phyloP scores from a whole-genome alignment of 23 tunicate species.

The Phallusia fumigata region DNA sequence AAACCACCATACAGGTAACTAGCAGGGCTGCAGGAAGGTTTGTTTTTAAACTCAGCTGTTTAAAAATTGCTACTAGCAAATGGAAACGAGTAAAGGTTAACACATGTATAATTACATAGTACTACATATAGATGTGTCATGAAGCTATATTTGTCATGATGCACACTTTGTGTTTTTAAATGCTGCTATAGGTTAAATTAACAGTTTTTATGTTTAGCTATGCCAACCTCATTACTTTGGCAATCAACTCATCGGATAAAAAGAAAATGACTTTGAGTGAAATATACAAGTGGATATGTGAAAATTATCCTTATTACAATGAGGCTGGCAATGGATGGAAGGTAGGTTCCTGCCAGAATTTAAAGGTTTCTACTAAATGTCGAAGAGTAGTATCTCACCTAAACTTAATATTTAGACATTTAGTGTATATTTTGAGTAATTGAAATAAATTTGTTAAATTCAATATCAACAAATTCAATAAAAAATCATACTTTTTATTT shows the following conservation, averaged over 20 bases:
- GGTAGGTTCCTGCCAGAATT: constrained; percentile 37
- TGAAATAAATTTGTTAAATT: too few species aligned
- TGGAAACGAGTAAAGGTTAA: too few species aligned
- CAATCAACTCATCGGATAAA: constrained; percentile 78
- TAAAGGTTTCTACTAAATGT: too few species aligned
- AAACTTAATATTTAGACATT: too few species aligned
- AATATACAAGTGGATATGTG: constrained; percentile 90
- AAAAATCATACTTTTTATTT: too few species aligned
- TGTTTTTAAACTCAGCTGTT: background rate
- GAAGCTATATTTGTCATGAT: background rate
- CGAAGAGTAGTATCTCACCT: too few species aligned
- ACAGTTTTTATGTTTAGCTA: background rate
- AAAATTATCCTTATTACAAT: constrained; percentile 79
- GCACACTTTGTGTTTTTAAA: background rate
- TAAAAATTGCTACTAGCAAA: too few species aligned
- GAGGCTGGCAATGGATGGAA: constrained; percentile 90
- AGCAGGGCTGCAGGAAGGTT: too few species aligned
- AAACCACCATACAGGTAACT: constrained; percentile 85
- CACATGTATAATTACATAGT: background rate
- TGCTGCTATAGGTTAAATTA: too few species aligned
- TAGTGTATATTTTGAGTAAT: too few species aligned
- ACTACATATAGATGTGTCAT: too few species aligned
- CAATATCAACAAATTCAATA: too few species aligned
- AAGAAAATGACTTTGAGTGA: constrained; percentile 96
- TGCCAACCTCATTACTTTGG: constrained; percentile 69